Conservation (phyloP, 1,140 invertebrate genomes). For the Leptinotarsa texana region DNA sequence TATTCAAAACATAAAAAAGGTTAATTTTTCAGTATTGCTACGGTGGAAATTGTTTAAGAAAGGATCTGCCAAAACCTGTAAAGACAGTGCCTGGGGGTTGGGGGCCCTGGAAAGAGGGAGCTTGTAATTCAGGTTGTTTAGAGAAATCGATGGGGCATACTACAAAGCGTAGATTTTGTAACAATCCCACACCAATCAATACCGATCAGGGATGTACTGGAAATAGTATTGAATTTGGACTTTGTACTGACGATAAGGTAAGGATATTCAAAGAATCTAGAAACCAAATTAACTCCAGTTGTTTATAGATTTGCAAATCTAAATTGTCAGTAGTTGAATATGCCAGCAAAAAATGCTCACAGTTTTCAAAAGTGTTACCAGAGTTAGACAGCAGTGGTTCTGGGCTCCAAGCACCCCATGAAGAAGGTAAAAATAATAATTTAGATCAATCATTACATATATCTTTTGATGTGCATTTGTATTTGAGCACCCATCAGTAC, state of each 20-base stretch:
- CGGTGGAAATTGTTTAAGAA: constrained; percentile 65
- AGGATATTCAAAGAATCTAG: background rate
- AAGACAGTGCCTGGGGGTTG: constrained; percentile 61
- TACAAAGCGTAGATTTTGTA: constrained; percentile 61
- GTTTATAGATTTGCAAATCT: constrained; percentile 62
- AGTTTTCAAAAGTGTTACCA: constrained; percentile 63
- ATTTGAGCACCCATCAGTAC: too few relatives aligned
- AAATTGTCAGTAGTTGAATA: constrained; percentile 61
- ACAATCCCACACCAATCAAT: constrained; percentile 60
- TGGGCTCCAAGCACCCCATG: constrained; percentile 72
- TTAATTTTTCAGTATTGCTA: constrained; percentile 58
- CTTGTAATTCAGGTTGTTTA: constrained; percentile 71
- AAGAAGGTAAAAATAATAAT: constrained; percentile 58
- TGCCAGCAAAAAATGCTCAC: constrained; percentile 65
- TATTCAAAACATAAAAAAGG: background rate
- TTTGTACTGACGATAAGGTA: constrained; percentile 70
- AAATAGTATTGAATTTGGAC: constrained; percentile 62
- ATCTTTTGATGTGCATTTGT: background rate
- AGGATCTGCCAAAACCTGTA: constrained; percentile 49
- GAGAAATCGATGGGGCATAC: constrained; percentile 63
- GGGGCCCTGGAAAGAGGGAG: constrained; percentile 65
- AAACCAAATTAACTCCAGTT: background rate
- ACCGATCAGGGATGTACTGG: constrained; percentile 66
- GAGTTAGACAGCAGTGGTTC: constrained; percentile 65
- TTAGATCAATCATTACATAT: background rate